Evolutionary conservation across 1,140 invertebrate species (phyloP), one percentile per base, ranked within the genome.

Genomic region (Sminthurinus signatus): DNA sequence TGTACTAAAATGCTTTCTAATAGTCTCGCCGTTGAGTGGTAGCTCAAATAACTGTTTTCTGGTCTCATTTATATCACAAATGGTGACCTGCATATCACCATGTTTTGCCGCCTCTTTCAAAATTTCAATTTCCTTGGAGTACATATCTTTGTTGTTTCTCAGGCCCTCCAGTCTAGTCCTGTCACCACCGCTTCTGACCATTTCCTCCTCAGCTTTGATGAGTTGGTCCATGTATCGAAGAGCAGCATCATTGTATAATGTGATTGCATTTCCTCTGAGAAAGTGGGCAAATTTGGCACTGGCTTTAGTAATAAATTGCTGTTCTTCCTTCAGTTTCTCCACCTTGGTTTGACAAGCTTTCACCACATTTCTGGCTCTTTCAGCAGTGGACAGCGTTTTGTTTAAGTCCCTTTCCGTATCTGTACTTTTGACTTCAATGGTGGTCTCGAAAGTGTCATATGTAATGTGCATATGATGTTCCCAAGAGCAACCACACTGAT

Each of bases 221-320:
- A 67, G 29, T 42, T 60, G 57, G 25, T 67, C 61, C 60, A 70
- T 19, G 31, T 70, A 70, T 21, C 32, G 28, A 15, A 12, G 2
- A 42, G 67, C 29, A 4, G 46, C 32, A 32, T 70, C 68, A 46
- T 70, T 70, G 51, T 70, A 70, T 14, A 56, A 28, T 15, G 50
- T 63, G 17, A 67, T 70, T 1, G 68, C 68, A 50, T 70, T 70
- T 1, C 23, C 12, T 44, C 60, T 64, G 0, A 67, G 28, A 58
- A 67, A 70, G 8, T 23, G 15, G 19, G 60, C 68, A 29, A 70
- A 67, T 50, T 56, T 44, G 14, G 43, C 27, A 10, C n/a, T 28
- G 0, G 62, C 54, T 0, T 56, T 25, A 17, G n/a, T 23, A 42
- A 68, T 68, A 17, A 21, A 15, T 32, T 31, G 8, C 15, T 46